phyloP scores from a whole-genome alignment of 2,888 invertebrate species.

The Xiphydria camelus region DNA sequence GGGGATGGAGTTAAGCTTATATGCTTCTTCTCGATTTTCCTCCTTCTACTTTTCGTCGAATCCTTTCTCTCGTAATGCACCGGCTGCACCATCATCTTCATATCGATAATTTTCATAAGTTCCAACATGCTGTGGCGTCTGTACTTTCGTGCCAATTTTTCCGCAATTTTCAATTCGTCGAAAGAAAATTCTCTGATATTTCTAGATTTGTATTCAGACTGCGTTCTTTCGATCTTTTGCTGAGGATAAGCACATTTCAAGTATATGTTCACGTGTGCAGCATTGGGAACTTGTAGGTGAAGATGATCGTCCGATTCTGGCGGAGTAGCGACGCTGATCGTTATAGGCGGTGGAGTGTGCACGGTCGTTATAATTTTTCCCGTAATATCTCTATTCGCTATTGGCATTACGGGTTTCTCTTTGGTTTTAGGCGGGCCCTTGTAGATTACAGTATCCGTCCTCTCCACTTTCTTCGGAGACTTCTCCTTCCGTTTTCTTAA shows the following conservation, averaged over 20 bases:
- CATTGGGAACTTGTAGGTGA: slow-evolving; percentile 30
- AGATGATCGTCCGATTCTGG: not conserved
- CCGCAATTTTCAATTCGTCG: slow-evolving; percentile 2
- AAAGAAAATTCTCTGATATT: too few species aligned
- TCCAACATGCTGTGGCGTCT: slow-evolving; percentile 45
- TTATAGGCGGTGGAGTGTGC: not conserved
- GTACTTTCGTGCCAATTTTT: slow-evolving; percentile 31
- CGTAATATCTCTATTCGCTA: not conserved
- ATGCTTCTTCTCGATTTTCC: slow-evolving; percentile 19
- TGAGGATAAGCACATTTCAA: slow-evolving; percentile 30
- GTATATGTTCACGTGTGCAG: slow-evolving; percentile 30
- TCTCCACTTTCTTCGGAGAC: slow-evolving; percentile 31
- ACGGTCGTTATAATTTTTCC: not conserved
- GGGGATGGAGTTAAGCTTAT: slow-evolving; percentile 35
- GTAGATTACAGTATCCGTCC: slow-evolving; percentile 47
- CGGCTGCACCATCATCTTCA: slow-evolving; percentile 44
- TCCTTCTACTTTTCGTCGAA: slow-evolving; percentile 29
- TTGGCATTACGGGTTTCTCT: slow-evolving; percentile 7
- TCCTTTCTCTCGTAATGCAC: slow-evolving; percentile 27
- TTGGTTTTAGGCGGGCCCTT: slow-evolving; percentile 35
- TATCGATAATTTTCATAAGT: slow-evolving; percentile 48
- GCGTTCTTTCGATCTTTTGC: slow-evolving; percentile 1
- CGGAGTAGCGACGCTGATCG: not conserved
- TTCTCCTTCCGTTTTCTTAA: slow-evolving; percentile 23
- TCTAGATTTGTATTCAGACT: too few species aligned